Base-by-base conservation (phyloP, 2,797 vertebrate genomes). In the Pitangus sulphuratus region DNA sequence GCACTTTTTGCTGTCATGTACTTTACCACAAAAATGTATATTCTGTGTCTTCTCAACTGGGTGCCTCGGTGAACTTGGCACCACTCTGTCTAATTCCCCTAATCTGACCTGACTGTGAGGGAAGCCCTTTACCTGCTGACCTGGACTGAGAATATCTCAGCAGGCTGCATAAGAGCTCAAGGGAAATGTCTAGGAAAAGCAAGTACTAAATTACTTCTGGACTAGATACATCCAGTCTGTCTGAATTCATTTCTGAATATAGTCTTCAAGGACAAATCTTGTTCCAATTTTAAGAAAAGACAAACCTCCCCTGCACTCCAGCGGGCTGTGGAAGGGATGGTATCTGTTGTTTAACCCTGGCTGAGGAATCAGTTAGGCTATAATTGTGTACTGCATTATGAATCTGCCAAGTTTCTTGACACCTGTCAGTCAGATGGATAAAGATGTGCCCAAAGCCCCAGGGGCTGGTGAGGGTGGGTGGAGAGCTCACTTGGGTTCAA, bases 251-350 rank as follows among this genome's bases (percentile, higher is more conserved):
- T 89, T 92, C 86, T 71, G 86, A 87, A 74, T 88, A 81, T 54
- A 95, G 47, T 25, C 42, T 22, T 94, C 61, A 90, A 96, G 72
- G 72, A 56, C 64, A 81, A 87, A 75, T 79, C 58, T 77, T 76
- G 37, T 25, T 90, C 56, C 39, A 60, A 2, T 80, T 71, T 54
- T 42, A 78, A 80, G 51, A 58, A 87, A 40, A 30, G 60, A 62
- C 64, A 95, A 70, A 39, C 13, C 19, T 44, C 30, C 53, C 66
- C 57, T 86, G 58, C 28, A 25, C 16, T 57, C 54, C 84, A 82
- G 48, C 4, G 22, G 45, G 40, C 77, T 31, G 15, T 45, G 61
- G 51, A 65, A 68, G 16, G 24, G 51, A 76, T 7, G 3, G 8
- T 56, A 50, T 30, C 31, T 21, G 26, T 19, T 85, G 69, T 80